These are phyloP conservation scores for Cebidichthys violaceus DNA, from an alignment of 2,113 vertebrate genomes.

Conservation along the genomic window DNA sequence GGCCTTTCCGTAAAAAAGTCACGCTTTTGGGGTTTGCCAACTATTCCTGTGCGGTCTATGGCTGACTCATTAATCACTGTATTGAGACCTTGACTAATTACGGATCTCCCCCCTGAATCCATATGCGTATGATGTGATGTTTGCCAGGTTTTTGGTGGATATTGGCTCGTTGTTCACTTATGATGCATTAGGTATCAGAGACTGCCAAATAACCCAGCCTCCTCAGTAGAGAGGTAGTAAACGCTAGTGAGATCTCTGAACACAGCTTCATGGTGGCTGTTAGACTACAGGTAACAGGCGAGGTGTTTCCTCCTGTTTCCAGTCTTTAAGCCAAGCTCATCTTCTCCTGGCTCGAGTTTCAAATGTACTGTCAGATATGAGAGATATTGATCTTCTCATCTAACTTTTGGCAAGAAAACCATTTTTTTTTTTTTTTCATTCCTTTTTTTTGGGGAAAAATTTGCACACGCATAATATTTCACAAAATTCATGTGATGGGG, in stretches of 20 bases:
- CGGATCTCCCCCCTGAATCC: conserved; percentile 4
- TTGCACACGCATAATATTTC: background rate
- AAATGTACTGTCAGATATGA: no score
- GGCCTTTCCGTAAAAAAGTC: background rate
- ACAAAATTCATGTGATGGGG: background rate
- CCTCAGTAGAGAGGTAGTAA: background rate
- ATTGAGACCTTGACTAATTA: conserved; percentile 26
- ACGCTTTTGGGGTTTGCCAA: background rate
- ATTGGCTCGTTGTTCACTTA: background rate
- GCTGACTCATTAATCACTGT: conserved; percentile 14
- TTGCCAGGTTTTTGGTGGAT: background rate
- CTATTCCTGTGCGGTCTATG: background rate
- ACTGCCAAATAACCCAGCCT: background rate
- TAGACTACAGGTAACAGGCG: no score
- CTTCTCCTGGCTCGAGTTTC: no score
- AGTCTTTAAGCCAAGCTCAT: no score
- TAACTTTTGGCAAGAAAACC: no score
- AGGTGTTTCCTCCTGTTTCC: no score
- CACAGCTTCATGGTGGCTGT: no score
- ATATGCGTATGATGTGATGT: conserved; percentile 1
- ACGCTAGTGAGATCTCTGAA: background rate
- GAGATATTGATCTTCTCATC: no score
- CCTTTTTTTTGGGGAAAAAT: background rate
- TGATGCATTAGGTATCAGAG: background rate
- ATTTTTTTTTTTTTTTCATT: no score